Conservation (phyloP, 53 echinoderm and acorn worm genomes). For the Paelopatides confundens region DNA sequence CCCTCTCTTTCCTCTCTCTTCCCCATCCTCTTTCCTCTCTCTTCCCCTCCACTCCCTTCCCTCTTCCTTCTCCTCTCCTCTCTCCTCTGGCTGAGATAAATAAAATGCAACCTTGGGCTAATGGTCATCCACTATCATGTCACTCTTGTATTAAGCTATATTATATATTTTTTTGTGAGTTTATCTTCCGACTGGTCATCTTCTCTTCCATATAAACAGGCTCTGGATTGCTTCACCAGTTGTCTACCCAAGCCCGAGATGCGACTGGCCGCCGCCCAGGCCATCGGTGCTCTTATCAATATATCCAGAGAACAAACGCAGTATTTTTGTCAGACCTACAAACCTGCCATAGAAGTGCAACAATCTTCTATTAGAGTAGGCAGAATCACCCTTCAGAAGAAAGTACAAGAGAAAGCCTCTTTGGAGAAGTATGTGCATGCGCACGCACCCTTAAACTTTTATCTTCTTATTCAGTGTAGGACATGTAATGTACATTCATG, state of each 20-base stretch:
- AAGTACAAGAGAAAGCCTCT: slow-evolving; percentile 49
- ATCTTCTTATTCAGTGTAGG: too few relatives aligned
- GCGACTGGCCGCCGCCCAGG: slow-evolving; percentile 68
- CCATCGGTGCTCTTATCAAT: slow-evolving; percentile 79
- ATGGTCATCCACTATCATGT: too few relatives aligned
- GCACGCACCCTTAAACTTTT: too few relatives aligned
- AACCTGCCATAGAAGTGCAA: slow-evolving; percentile 78
- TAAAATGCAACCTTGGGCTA: too few relatives aligned
- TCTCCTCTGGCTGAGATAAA: too few relatives aligned
- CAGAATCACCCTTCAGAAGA: slow-evolving; percentile 72
- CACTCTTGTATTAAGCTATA: too few relatives aligned
- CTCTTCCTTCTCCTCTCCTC: too few relatives aligned
- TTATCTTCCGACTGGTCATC: neutral
- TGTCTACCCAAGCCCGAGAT: slow-evolving; percentile 77
- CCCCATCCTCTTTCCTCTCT: too few relatives aligned
- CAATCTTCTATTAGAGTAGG: slow-evolving; percentile 60
- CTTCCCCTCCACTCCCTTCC: too few relatives aligned
- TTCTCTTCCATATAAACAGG: slow-evolving; percentile 30
- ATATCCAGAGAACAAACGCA: slow-evolving; percentile 82
- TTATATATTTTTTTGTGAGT: too few relatives aligned
- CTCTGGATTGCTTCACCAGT: slow-evolving; percentile 91
- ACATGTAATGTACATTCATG: too few relatives aligned
- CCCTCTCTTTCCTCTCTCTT: too few relatives aligned
- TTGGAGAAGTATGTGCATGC: slow-evolving; percentile 56
- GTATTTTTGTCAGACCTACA: slow-evolving; percentile 87